These are phyloP conservation scores for Epinephelus malabaricus DNA, from an alignment of 2,797 vertebrate species.

Conservation along the genomic window DNA sequence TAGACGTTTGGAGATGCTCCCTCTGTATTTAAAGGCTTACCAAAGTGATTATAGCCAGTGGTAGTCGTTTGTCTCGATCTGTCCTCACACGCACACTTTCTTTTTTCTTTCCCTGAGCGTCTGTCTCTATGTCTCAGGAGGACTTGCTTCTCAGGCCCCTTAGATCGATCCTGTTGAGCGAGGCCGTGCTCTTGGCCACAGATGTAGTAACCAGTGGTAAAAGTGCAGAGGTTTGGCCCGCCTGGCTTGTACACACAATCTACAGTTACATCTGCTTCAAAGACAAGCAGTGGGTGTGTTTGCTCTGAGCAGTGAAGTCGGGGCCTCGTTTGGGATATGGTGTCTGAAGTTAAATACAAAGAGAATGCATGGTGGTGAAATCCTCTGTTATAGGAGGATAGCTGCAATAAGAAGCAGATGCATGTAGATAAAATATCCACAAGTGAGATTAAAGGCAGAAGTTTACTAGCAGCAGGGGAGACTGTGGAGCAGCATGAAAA, in stretches of 20 bases:
- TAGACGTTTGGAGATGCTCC: constrained; percentile 56
- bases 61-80: constrained; percentile 53
- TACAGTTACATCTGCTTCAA: constrained; percentile 61
- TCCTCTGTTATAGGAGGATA: not conserved
- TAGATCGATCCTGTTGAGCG: constrained; percentile 49
- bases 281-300: constrained; percentile 52
- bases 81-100: constrained; percentile 5
- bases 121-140: constrained; percentile 38
- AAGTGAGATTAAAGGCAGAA: not conserved
- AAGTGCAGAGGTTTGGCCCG: constrained; percentile 51
- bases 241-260: constrained; percentile 54
- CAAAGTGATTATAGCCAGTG: constrained; percentile 65
- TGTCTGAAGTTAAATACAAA: constrained; percentile 41
- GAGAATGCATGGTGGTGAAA: constrained; percentile 4
- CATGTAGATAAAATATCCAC: not conserved
- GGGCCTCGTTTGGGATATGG: constrained; percentile 37
- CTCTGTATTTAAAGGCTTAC: constrained; percentile 78
- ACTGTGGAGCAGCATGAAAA: not conserved
- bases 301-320: constrained; percentile 31
- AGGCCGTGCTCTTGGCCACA: constrained; percentile 61
- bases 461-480: not conserved
- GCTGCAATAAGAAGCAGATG: not conserved
- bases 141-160: constrained; percentile 25
- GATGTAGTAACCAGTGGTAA: constrained; percentile 72
- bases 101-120: constrained; percentile 35